Evolutionary conservation across 2,888 invertebrate genomes (phyloP), one percentile per base, ranked within the genome.

Genomic region (Acrobasis suavella): DNA sequence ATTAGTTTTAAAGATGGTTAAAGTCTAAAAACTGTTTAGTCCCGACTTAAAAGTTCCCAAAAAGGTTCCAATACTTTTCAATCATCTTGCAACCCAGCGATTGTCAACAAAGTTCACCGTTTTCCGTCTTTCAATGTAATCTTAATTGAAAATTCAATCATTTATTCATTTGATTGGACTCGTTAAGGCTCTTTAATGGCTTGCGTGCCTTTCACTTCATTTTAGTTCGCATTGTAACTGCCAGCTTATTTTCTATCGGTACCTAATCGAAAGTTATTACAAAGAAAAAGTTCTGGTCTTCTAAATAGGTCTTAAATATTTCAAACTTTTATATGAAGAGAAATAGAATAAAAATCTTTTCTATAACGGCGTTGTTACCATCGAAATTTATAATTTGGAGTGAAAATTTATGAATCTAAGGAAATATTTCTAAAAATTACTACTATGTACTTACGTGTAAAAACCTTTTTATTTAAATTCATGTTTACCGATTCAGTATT

Each of bases 131-230:
- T 77, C 76, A 71, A 77, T 82, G 77, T 85, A 87, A 89, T 88
- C 87, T 89, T 88, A 88, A 89, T 89, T 89, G 86, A 87, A 88
- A 90, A 91, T 89, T 89, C 87, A 89, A 90, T 91, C 85, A 90
- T 89, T 89, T 89, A 89, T 91, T 90, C 86, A 90, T 87, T 84
- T 83, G 82, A 87, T 85, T 83, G 80, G 74, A 81, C 80, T 88
- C 87, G 86, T 89, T 88, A 89, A 79, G 78, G 81, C 76, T 82
- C 79, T 82, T 82, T 85, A 88, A 89, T 86, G 83, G 86, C 73
- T 82, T 68, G 80, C 81, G 78, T 85, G 79, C 77, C 77, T 80
- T 83, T 84, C 81, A 78, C 75, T 83, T 81, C 71, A 80, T 85
- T 88, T 85, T 80, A 79, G 78, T 83, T 78, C 70, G 73, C 78